These are phyloP conservation scores for Petrocephalus microphthalmus DNA, from an alignment of 2,113 vertebrate genomes.

Conservation along the genomic window DNA sequence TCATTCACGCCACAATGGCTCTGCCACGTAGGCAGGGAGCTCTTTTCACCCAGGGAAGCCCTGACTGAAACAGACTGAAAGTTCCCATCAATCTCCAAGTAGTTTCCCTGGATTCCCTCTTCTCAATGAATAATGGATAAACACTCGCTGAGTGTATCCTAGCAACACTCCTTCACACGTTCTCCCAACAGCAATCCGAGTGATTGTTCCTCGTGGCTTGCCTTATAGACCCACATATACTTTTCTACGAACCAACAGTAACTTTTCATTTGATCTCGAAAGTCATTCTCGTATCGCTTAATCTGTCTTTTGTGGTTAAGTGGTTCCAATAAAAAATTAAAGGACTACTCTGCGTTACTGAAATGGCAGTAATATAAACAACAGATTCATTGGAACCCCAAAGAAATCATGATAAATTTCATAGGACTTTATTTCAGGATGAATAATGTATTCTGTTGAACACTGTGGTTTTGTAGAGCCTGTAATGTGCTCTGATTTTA, in stretches of 20 bases:
- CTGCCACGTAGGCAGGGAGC: constrained; percentile 43
- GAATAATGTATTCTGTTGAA: background rate
- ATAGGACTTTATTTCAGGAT: background rate
- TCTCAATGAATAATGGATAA: constrained; percentile 40
- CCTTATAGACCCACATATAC: background rate
- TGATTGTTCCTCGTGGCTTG: constrained; percentile 27
- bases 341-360: background rate
- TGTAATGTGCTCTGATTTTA: constrained; percentile 9
- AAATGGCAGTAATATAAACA: background rate
- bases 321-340: background rate
- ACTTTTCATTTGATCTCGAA: constrained; percentile 13
- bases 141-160: constrained; percentile 46
- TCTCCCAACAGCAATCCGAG: constrained; percentile 27
- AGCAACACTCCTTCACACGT: constrained; percentile 51
- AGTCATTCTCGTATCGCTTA: background rate
- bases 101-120: constrained; percentile 40
- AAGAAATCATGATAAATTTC: background rate
- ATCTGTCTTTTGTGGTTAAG: background rate
- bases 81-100: constrained; percentile 56
- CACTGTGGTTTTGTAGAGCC: background rate
- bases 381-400: background rate
- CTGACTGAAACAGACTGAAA: constrained; percentile 43
- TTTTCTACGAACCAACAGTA: constrained; percentile 6
- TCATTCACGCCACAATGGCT: constrained; percentile 56
- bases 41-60: constrained; percentile 40